phyloP scores from a whole-genome alignment of 2,113 vertebrate genomes.

The Mola mola region DNA sequence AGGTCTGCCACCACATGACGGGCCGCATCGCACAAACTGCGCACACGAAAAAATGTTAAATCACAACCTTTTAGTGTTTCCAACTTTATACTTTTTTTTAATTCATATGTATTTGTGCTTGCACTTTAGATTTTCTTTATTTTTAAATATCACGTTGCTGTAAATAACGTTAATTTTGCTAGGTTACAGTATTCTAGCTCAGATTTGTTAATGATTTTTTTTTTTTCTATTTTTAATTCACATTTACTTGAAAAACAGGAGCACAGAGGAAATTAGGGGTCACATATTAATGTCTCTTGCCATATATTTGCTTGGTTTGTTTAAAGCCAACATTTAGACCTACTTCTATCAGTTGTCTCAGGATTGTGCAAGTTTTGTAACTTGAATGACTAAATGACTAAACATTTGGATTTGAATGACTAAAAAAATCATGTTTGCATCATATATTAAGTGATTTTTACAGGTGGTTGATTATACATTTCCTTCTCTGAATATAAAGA shows the following conservation, averaged over 20 bases:
- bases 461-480: conserved; percentile 7
- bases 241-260: conserved; percentile 29
- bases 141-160: conserved; percentile 48
- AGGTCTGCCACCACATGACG: conserved; percentile 66
- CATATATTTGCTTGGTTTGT: conserved; percentile 3
- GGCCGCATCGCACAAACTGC: conserved; percentile 45
- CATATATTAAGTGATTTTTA: conserved; percentile 31
- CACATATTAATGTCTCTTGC: not conserved
- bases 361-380: conserved; percentile 50
- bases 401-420: conserved; percentile 42
- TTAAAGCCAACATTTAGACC: conserved; percentile 8
- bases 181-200: conserved; percentile 46
- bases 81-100: conserved; percentile 22
- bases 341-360: conserved; percentile 47
- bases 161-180: conserved; percentile 48
- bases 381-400: conserved; percentile 28
- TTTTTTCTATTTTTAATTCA: conserved; percentile 28
- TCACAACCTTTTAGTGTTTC: conserved; percentile 47
- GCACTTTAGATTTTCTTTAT: conserved; percentile 74
- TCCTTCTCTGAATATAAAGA: conserved; percentile 15
- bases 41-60: conserved; percentile 15
- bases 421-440: conserved; percentile 47
- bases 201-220: conserved; percentile 22
- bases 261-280: conserved; percentile 29
- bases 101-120: conserved; percentile 59